Percentiles rank a stretch among this genome's conserved stretches.
These are phyloP conservation scores for Parasteatoda lunata DNA, from an alignment of 2,888 invertebrate genomes.

Conservation along the genomic window DNA sequence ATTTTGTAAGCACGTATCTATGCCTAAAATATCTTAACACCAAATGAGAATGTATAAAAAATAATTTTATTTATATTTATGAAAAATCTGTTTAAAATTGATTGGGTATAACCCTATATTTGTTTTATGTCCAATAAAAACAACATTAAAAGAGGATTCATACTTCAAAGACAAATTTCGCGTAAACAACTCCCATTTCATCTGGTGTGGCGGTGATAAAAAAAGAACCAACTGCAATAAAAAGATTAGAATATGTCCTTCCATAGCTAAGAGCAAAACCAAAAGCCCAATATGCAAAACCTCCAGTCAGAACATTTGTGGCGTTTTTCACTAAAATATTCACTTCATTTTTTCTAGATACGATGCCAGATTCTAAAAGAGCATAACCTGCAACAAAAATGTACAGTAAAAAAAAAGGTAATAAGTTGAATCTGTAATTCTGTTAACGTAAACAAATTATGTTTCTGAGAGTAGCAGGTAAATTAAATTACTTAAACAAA, in stretches of 20 bases:
- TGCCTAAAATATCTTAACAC: too few species aligned
- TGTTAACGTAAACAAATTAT: too few species aligned
- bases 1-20: too few species aligned
- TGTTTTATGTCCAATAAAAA: not conserved
- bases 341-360: conserved; percentile 84
- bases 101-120: too few species aligned
- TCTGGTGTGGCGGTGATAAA: conserved; percentile 73
- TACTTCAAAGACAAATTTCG: conserved; percentile 74
- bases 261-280: conserved; percentile 95
- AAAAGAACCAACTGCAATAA: conserved; percentile 78
- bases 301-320: conserved; percentile 93
- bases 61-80: too few species aligned
- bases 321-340: conserved; percentile 99
- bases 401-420: not conserved
- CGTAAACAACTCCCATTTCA: conserved; percentile 73
- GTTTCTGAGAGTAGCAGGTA: too few species aligned
- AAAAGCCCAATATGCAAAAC: conserved; percentile 95
- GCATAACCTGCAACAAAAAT: conserved; percentile 83
- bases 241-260: conserved; percentile 80
- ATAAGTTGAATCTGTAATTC: too few species aligned
- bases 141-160: not conserved
- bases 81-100: too few species aligned
- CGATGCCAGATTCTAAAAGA: conserved; percentile 93
- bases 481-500: too few species aligned
- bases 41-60: too few species aligned